Evolutionary conservation across 2,797 vertebrate genomes (phyloP), one percentile per base, ranked within the genome.

Genomic region (Catamblyrhynchus diadema): DNA sequence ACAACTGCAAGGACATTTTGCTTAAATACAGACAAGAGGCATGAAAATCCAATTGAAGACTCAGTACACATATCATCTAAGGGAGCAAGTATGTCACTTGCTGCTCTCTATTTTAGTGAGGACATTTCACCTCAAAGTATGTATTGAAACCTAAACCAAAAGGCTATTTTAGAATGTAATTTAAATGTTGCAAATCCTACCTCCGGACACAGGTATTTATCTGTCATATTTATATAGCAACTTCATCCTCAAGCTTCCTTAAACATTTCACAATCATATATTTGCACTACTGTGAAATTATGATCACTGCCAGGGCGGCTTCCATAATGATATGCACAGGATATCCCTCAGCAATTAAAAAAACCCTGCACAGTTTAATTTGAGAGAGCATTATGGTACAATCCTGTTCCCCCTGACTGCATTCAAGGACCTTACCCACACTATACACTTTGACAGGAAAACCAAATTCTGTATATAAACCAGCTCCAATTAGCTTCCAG

Each of bases 101-200:
- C 41, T 77, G 32, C 32, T 75, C 59, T 56, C 54, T 75, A 19
- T 74, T 95, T 92, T 33, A 78, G 54, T 51, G 72, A 61, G 25
- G 42, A 53, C n/a, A 65, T 39, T 88, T 93, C 22, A 89, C 14
- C 70, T 83, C 57, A 54, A 92, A 86, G 14, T 44, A 27, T n/a
- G 21, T 24, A 83, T 2, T 86, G 79, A 80, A 81, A 81, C 35
- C 50, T 72, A 81, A 77, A 54, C 42, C 7, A 1, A 27, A 72
- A 65, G 35, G 71, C 47, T 92, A 89, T 91, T 93, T 94, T 37
- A 75, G 89, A 89, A 82, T 7, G 15, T 59, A 86, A 96, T 88
- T 86, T 72, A 62, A 83, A 66, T 35, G n/a, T 64, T 94, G 21
- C 30, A 71, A 73, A 64, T 73, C 48, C 48, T 74, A 65, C 41